Percentiles rank a stretch among this genome's conserved stretches.
Evolutionary conservation across 92 coral and sea anemone species (phyloP).

Genomic region (Umimayanthus chanpuru): DNA sequence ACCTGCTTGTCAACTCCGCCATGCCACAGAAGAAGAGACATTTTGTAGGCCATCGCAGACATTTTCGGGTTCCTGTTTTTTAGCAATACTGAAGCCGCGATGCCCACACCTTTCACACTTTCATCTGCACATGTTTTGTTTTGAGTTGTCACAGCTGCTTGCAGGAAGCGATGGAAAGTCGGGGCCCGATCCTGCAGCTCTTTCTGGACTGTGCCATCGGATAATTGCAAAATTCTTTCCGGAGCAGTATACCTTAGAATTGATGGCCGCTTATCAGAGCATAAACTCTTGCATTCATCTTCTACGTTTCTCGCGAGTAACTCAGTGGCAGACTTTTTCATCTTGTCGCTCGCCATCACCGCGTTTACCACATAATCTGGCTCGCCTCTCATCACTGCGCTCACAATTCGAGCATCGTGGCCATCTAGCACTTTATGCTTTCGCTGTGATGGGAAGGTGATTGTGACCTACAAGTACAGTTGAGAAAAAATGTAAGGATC

Average conservation of each 20-base stretch:
- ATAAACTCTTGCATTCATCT: conserved; percentile 47
- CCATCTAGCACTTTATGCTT: conserved; percentile 6
- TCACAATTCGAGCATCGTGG: conserved; percentile 2
- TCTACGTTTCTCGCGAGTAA: conserved; percentile 5
- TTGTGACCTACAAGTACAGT: background rate
- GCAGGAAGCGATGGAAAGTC: conserved; percentile 42
- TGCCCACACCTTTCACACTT: conserved; percentile 12
- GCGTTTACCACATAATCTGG: conserved; percentile 9
- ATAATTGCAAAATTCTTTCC: conserved; percentile 17
- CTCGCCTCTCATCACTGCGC: conserved; percentile 5
- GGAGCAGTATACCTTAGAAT: conserved; percentile 44
- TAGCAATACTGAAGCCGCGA: conserved; percentile 15
- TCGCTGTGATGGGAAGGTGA: background rate
- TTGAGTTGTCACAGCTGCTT: conserved; percentile 32
- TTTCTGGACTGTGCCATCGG: conserved; percentile 25
- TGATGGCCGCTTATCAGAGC: conserved; percentile 44
- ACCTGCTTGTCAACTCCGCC: conserved; percentile 49
- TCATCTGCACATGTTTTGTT: background rate
- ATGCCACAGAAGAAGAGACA: conserved; percentile 44
- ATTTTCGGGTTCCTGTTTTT: conserved; percentile 28
- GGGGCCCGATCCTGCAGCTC: conserved; percentile 54
- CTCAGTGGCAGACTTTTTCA: background rate
- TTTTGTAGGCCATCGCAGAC: conserved; percentile 43
- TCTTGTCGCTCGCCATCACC: conserved; percentile 4
- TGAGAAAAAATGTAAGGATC: background rate